Percentiles rank a stretch among this genome's conserved stretches.
Conservation (phyloP, 2,113 vertebrate genomes). For the Recurvirostra avosetta region DNA sequence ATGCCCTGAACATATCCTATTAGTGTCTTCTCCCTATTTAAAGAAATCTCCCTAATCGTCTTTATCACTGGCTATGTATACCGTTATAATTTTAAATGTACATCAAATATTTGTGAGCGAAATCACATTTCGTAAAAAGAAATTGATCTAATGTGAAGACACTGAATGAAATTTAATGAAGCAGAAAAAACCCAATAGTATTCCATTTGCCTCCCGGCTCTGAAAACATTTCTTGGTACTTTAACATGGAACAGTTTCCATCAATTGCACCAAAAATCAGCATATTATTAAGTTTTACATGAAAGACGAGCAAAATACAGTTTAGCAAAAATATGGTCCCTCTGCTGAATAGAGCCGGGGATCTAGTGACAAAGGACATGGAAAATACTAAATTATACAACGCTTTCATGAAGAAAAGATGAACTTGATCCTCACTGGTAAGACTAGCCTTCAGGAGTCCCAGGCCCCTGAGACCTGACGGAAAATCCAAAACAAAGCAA, state of each 20-base stretch:
- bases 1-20: background rate
- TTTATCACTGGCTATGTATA: background rate
- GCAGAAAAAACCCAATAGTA: background rate
- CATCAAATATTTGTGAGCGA: background rate
- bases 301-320: background rate
- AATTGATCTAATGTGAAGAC: background rate
- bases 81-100: background rate
- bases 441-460: background rate
- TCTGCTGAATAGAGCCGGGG: background rate
- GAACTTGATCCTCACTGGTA: background rate
- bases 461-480: background rate
- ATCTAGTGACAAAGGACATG: background rate
- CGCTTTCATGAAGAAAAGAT: background rate
- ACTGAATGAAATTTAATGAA: background rate
- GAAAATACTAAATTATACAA: background rate
- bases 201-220: background rate
- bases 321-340: background rate
- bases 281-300: background rate
- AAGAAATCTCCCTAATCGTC: background rate
- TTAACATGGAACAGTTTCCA: background rate
- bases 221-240: background rate
- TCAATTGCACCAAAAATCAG: background rate
- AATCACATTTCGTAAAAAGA: background rate
- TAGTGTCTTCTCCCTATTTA: background rate
- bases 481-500: background rate